Evolutionary conservation across 2,113 vertebrate genomes (phyloP), one percentile per base, ranked within the genome.

Genomic region (Podarcis muralis): DNA sequence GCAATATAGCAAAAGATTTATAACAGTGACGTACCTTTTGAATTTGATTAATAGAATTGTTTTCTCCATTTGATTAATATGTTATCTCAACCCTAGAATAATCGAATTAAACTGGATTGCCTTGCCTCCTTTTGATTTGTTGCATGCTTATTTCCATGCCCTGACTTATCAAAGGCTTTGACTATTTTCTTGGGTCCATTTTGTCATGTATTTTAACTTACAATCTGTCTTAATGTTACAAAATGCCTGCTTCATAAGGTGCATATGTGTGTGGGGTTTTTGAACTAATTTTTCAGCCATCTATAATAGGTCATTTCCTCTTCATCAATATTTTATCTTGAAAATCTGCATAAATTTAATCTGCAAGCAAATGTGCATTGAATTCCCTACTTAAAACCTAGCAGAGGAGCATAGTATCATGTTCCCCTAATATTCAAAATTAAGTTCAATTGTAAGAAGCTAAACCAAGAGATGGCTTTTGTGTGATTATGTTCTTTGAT

Each of bases 51-150:
- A 95, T 90, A 91, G 93, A 84, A 95, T 94, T 94, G 92, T 95
- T 96, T 93, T 94, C 92, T 92, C 94, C 62, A 3, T 86, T 95
- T 95, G 95, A 96, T 96, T 96, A 95, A 96, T 96, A 92, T 25
- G 91, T 92, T 94, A 92, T 88, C 88, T 95, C 86, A 88, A 23
- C 90, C 85, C 74, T 85, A 77, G 90, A 88, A 79, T 92, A 95
- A 94, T 91, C 89, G 71, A 87, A 88, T 95, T 95, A 92, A 88
- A 78, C 88, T 82, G 1, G 84, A 76, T 85, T 92, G 69, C 78
- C 90, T 78, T 86, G 53, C 77, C 93, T 25, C 79, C 43, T 88
- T 93, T 68, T 90, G 92, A n/a, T 90, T 93, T 30, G 87, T 74
- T 89, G 32, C 59, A 0, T 79, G 43, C 71, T 32, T 72, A 37